Evolutionary conservation across 2,113 vertebrate genomes (phyloP).

Genomic region (Phyllostomus discolor): DNA sequence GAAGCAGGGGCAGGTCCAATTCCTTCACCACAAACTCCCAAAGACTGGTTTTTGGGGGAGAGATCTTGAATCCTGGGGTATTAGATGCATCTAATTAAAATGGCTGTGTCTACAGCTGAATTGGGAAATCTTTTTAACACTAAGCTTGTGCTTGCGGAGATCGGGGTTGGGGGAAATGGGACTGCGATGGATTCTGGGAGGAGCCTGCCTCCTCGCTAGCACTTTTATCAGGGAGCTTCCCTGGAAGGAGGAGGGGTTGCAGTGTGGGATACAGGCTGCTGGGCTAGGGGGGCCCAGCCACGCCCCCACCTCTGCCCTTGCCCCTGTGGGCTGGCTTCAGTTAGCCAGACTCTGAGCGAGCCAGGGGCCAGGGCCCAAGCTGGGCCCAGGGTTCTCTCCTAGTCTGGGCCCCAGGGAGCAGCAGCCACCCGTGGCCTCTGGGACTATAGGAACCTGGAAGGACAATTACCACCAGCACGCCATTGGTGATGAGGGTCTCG

Average conservation of each 20-base stretch:
- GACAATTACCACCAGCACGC: constrained; percentile 85
- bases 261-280: not conserved
- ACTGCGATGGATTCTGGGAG: not conserved
- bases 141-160: not conserved
- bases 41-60: not conserved
- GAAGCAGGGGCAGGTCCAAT: not conserved
- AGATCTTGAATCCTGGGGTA: not conserved
- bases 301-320: not conserved
- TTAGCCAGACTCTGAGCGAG: not conserved
- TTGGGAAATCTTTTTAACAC: not conserved
- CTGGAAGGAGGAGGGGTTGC: not conserved
- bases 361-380: not conserved
- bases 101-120: not conserved
- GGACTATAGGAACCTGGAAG: not conserved
- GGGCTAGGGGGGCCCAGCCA: not conserved
- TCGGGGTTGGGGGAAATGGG: not conserved
- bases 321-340: not conserved
- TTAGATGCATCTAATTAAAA: not conserved
- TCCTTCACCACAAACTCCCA: not conserved
- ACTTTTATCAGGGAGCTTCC: not conserved
- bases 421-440: not conserved
- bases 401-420: not conserved
- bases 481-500: constrained; percentile 82
- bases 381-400: not conserved
- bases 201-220: not conserved